phyloP scores from a whole-genome alignment of 35 echinoderm and acorn worm species.

The Eucidaris tribuloides region DNA sequence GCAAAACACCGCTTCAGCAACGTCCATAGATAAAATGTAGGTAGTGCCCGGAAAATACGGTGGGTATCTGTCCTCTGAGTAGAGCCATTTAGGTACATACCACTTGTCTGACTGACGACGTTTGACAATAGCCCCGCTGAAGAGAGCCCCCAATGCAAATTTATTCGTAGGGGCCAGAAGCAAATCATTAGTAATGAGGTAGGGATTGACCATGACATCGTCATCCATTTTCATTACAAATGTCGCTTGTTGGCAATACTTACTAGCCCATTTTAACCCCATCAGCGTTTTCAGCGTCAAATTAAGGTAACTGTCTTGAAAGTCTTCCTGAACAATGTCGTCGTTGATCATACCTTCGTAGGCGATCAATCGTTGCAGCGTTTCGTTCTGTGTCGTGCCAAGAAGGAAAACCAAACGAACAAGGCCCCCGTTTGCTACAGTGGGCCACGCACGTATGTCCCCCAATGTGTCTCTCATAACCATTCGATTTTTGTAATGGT shows the following conservation, averaged over 20 bases:
- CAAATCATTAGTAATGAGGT: slow-evolving; percentile 24
- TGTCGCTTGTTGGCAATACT: slow-evolving; percentile 56
- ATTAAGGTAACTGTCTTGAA: slow-evolving; percentile 76
- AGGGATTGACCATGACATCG: slow-evolving; percentile 68
- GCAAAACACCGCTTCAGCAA: slow-evolving; percentile 49
- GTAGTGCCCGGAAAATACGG: slow-evolving; percentile 55
- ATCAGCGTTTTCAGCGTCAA: slow-evolving; percentile 84
- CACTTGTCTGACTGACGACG: slow-evolving; percentile 59
- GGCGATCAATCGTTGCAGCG: neutral
- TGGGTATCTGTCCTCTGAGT: slow-evolving; percentile 44
- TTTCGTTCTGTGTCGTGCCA: too few relatives aligned
- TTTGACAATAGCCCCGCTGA: slow-evolving; percentile 6
- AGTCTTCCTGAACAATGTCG: slow-evolving; percentile 84
- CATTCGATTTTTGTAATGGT: too few relatives aligned
- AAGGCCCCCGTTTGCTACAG: neutral
- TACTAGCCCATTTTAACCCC: slow-evolving; percentile 85
- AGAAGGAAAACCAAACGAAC: slow-evolving; percentile 25
- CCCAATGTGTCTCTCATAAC: slow-evolving; percentile 26
- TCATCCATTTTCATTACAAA: slow-evolving; percentile 95
- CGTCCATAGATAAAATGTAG: slow-evolving; percentile 72
- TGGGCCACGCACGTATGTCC: neutral
- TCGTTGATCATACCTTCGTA: slow-evolving; percentile 11
- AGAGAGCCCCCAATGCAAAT: slow-evolving; percentile 33
- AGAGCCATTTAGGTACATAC: slow-evolving; percentile 45
- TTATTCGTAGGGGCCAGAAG: neutral